Base-by-base conservation (phyloP, 2,113 vertebrate genomes). In the Aspidoscelis tigris region DNA sequence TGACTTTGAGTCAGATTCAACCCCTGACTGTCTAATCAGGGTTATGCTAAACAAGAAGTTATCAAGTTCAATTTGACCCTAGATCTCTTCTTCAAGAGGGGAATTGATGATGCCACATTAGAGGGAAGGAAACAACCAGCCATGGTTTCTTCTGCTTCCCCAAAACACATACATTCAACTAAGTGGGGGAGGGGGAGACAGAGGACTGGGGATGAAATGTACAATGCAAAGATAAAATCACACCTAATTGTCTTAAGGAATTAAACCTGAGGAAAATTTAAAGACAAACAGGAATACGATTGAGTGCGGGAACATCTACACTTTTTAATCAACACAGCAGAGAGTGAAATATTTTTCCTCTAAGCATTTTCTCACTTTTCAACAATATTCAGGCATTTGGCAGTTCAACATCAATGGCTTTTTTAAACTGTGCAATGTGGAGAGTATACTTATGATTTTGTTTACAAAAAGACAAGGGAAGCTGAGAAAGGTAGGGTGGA, bases 11-110 rank as follows among this genome's bases (percentile, higher is more conserved):
- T 91, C 86, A 0, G 11, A 82, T 77, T 74, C 0, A 0, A 89
- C 80, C 81, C 87, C 91, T 53, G 80, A 64, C 86, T 89, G 87
- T 81, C 88, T 92, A 82, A 93, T 88, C 84, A 89, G 86, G 87
- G 89, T 87, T 90, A 85, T 76, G 4, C 82, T 89, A 93, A 92
- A 47, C 84, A 88, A 90, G 83, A 12, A 0, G 85, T 85, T 91
- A 78, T 84, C 80, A 72, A 70, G 87, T 87, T 75, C 86, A 75
- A 82, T 83, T 90, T 83, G 89, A 88, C 78, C 84, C 26, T 79
- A 88, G 74, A 86, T 44, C 81, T 77, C 89, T 76, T 78, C 76
- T 80, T 80, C 85, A 58, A 18, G 72, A 81, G 82, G 79, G 41
- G 64, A 4, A 39, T 80, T 82, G 0, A 0, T 86, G 81, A 80